Percentiles rank a stretch among this genome's conserved stretches.
Conservation (phyloP, 2,888 invertebrate genomes). For the Syrphus vitripennis region DNA sequence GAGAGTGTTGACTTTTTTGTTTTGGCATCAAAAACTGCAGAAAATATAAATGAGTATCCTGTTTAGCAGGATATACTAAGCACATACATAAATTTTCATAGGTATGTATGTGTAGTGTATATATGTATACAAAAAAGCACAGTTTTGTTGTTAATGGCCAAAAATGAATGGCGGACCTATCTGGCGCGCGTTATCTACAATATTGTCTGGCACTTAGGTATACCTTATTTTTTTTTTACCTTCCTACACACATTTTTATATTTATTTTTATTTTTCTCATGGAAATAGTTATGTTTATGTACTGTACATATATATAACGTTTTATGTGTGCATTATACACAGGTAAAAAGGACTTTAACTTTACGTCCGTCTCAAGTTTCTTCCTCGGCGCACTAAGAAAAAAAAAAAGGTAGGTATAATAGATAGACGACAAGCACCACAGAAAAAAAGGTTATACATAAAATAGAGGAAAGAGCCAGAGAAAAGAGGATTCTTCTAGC, state of each 20-base stretch:
- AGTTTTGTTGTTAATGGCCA: slow-evolving; percentile 45
- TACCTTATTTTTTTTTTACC: neutral
- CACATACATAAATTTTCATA: neutral
- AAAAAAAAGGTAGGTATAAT: slow-evolving; percentile 17
- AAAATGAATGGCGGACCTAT: slow-evolving; percentile 46
- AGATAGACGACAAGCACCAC: slow-evolving; percentile 14
- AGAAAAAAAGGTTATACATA: slow-evolving; percentile 43
- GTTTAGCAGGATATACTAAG: slow-evolving; percentile 49
- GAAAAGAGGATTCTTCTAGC: slow-evolving; percentile 61
- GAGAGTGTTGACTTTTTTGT: slow-evolving; percentile 5
- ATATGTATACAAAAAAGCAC: slow-evolving; percentile 13
- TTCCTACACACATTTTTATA: neutral
- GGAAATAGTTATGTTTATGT: slow-evolving; percentile 42
- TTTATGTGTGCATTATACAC: slow-evolving; percentile 13
- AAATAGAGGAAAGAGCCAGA: slow-evolving; percentile 37
- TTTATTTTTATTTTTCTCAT: slow-evolving; percentile 16
- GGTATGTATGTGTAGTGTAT: neutral
- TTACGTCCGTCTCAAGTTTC: slow-evolving; percentile 69
- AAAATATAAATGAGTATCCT: slow-evolving; percentile 59
- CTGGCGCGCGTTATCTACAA: slow-evolving; percentile 22
- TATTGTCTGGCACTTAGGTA: slow-evolving; percentile 39
- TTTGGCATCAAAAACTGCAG: slow-evolving; percentile 61
- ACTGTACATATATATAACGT: neutral
- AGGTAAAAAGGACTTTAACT: slow-evolving; percentile 64
- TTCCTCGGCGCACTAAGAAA: slow-evolving; percentile 1